phyloP scores from a whole-genome alignment of 2,888 invertebrate genomes.

The Conistra vaccinii region DNA sequence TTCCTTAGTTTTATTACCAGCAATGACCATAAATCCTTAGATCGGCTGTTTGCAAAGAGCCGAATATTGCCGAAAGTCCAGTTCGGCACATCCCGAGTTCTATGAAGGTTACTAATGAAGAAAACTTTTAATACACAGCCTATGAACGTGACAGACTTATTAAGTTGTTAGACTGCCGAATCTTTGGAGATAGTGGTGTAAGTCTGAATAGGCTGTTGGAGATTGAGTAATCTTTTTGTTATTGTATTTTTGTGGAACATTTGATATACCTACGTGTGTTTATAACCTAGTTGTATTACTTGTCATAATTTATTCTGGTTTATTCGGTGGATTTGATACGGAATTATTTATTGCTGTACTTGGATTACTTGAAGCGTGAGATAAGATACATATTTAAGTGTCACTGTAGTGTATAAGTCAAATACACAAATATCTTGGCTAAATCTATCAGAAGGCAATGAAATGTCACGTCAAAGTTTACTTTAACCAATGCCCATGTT shows the following conservation, averaged over 20 bases:
- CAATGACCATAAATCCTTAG: constrained; percentile 44
- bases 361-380: neutral
- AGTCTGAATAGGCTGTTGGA: constrained; percentile 28
- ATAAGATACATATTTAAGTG: neutral
- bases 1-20: constrained; percentile 28
- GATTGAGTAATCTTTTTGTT: constrained; percentile 28
- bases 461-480: no score
- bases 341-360: neutral
- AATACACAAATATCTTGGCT: neutral
- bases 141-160: constrained; percentile 24
- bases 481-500: no score
- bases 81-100: constrained; percentile 11
- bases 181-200: constrained; percentile 16
- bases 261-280: neutral
- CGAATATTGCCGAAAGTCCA: constrained; percentile 29
- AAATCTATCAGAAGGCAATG: no score
- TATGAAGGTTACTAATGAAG: constrained; percentile 37
- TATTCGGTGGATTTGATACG: neutral
- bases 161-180: constrained; percentile 39
- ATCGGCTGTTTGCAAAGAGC: constrained; percentile 18
- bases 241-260: constrained; percentile 8
- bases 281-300: neutral
- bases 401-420: neutral
- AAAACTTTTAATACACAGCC: constrained; percentile 57
- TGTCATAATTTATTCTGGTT: neutral